phyloP scores from a whole-genome alignment of 92 coral and sea anemone species.

The Pocillopora grandis region DNA sequence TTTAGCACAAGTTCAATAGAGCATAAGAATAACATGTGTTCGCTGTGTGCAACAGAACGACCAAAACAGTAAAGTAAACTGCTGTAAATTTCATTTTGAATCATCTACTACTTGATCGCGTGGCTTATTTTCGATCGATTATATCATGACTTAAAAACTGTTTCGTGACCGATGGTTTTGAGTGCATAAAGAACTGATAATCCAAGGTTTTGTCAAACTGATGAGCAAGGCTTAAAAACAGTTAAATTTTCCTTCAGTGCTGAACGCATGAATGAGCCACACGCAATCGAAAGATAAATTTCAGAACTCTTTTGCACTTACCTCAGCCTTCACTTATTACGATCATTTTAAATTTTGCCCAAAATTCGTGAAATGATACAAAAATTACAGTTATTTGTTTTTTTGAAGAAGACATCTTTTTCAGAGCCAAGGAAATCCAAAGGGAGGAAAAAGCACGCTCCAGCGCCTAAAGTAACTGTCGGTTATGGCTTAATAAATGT shows the following conservation, averaged over 20 bases:
- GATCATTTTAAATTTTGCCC: background rate
- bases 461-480: background rate
- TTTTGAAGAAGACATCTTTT: too few species aligned
- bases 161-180: background rate
- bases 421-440: too few species aligned
- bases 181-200: background rate
- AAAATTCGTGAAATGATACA: background rate
- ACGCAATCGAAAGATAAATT: conserved; percentile 29
- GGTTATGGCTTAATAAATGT: background rate
- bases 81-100: background rate
- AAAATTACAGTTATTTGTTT: background rate
- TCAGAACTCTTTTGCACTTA: conserved; percentile 25
- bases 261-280: conserved; percentile 39
- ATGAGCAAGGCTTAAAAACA: conserved; percentile 22
- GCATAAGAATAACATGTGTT: conserved; percentile 67
- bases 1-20: conserved; percentile 46
- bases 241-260: background rate
- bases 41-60: background rate
- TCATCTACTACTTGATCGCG: background rate
- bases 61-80: background rate
- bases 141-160: background rate
- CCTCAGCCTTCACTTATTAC: conserved; percentile 27
- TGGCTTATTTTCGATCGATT: background rate
- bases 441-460: background rate
- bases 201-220: conserved; percentile 9